phyloP scores from a whole-genome alignment of 2,888 invertebrate genomes.

The Caenorhabditis plicata region DNA sequence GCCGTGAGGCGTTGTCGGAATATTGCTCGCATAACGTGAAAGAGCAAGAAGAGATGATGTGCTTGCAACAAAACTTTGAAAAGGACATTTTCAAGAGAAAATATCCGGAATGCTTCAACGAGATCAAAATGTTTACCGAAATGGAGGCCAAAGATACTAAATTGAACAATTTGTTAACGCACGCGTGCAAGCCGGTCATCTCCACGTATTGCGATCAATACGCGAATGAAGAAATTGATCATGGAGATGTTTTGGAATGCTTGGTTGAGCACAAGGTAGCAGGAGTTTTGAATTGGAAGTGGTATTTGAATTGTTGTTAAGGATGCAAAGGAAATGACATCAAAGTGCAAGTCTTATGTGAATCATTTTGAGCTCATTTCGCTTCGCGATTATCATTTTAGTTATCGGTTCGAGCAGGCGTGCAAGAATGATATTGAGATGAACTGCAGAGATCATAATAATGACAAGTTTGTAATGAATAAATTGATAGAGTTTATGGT shows the following conservation, averaged over 20 bases:
- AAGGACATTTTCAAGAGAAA: conserved; percentile 58
- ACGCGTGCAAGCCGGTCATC: conserved; percentile 80
- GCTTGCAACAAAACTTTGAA: conserved; percentile 77
- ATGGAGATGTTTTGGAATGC: conserved; percentile 90
- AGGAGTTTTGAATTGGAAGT: not conserved
- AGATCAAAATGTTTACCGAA: conserved; percentile 83
- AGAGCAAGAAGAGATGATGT: conserved; percentile 77
- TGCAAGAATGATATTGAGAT: conserved; percentile 75
- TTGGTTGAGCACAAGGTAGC: conserved; percentile 84
- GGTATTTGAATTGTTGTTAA: conserved; percentile 1
- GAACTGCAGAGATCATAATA: conserved; percentile 68
- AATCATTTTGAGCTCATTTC: conserved; percentile 95
- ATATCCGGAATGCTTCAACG: conserved; percentile 73
- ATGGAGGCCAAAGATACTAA: conserved; percentile 83
- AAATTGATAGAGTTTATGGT: not conserved
- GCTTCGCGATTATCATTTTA: conserved; percentile 88
- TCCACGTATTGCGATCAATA: conserved; percentile 74
- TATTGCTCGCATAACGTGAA: conserved; percentile 77
- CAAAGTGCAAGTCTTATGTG: conserved; percentile 75
- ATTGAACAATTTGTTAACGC: conserved; percentile 83
- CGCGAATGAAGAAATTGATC: conserved; percentile 70
- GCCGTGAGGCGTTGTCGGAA: conserved; percentile 81
- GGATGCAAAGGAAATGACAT: conserved; percentile 38
- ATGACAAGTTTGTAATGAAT: conserved; percentile 54
- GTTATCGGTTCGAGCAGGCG: conserved; percentile 81